Evolutionary conservation across 2,113 vertebrate species (phyloP).

Genomic region (Ibidorhyncha struthersii): DNA sequence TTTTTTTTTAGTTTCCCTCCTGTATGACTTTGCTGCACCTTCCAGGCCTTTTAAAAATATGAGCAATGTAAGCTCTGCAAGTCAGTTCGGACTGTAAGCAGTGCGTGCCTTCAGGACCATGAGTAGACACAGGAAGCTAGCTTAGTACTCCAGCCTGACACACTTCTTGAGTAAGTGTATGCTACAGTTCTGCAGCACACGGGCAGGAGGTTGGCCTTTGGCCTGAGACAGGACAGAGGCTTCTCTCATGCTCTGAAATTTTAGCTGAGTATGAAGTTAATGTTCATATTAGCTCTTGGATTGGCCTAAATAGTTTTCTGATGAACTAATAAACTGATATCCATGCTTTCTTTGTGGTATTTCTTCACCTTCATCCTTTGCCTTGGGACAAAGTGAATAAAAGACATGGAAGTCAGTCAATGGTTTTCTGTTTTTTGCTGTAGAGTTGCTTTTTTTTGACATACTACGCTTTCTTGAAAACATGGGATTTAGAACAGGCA

Average conservation of each 20-base stretch:
- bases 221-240: neutral
- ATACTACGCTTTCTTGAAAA: neutral
- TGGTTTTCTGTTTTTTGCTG: neutral
- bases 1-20: neutral
- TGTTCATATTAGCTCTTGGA: neutral
- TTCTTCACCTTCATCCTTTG: neutral
- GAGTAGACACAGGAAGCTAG: neutral
- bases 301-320: neutral
- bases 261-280: neutral
- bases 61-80: neutral
- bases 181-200: neutral
- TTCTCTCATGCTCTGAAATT: neutral
- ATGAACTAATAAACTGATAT: neutral
- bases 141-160: neutral
- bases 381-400: neutral
- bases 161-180: too few relatives aligned
- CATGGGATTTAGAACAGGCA: neutral
- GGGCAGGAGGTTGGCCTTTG: neutral
- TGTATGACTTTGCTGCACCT: neutral
- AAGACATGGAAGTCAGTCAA: neutral
- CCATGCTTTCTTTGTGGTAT: neutral
- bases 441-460: neutral
- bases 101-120: neutral
- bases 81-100: neutral
- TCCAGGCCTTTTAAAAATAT: neutral